These are phyloP conservation scores for Drosophila monieri DNA, from an alignment of 2,888 invertebrate genomes.

Conservation along the genomic window DNA sequence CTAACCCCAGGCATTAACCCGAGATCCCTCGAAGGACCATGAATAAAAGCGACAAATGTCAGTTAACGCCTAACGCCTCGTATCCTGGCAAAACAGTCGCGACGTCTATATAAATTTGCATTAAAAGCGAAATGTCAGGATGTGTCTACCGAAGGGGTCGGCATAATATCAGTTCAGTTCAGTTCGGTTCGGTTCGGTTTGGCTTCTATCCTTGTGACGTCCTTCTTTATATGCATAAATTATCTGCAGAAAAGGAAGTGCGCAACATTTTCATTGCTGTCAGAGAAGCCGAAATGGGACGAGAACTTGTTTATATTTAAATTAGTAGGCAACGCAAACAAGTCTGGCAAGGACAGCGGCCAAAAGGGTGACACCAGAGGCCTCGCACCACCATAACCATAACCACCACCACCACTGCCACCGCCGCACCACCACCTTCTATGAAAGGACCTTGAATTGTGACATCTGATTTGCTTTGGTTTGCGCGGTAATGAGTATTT, in stretches of 20 bases:
- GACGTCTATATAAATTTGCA: constrained; percentile 77
- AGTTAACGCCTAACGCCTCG: constrained; percentile 74
- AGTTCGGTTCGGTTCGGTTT: constrained; percentile 26
- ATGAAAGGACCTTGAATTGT: constrained; percentile 65
- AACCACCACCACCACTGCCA: constrained; percentile 8
- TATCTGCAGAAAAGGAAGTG: constrained; percentile 55
- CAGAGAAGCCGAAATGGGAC: constrained; percentile 51
- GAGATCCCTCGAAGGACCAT: constrained; percentile 39
- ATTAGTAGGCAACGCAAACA: constrained; percentile 77
- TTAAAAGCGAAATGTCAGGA: constrained; percentile 49
- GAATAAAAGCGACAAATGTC: constrained; percentile 78
- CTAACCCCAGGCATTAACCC: constrained; percentile 25
- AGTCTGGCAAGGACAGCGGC: constrained; percentile 32
- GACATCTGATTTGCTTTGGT: constrained; percentile 72
- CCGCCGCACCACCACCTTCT: constrained; percentile 2
- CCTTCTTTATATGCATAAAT: constrained; percentile 69
- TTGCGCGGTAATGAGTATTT: constrained; percentile 70
- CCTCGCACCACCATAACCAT: constrained; percentile 22
- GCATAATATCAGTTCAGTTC: constrained; percentile 28
- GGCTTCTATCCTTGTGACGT: constrained; percentile 13
- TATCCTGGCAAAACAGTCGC: constrained; percentile 51
- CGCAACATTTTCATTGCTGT: constrained; percentile 69
- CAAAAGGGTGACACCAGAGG: constrained; percentile 43
- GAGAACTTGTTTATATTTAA: constrained; percentile 77
- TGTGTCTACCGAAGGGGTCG: constrained; percentile 14